Conservation (phyloP, 2,113 vertebrate species). For the Arenaria interpres region DNA sequence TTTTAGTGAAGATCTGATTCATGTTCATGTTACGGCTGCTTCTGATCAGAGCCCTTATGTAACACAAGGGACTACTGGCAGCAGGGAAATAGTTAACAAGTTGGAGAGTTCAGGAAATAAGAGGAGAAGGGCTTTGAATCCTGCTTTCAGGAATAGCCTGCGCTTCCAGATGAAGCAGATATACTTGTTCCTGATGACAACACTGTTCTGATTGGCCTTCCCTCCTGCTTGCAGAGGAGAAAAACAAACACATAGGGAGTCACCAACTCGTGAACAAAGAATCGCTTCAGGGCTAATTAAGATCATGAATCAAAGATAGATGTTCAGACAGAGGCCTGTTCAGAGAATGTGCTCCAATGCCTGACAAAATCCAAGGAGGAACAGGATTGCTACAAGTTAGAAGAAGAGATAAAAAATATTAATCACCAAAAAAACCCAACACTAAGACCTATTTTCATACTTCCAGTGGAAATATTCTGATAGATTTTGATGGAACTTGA, state of each 20-base stretch:
- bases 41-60: neutral
- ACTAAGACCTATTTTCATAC: neutral
- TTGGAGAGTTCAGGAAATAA: neutral
- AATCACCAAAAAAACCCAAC: neutral
- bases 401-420: neutral
- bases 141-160: neutral
- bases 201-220: neutral
- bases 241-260: neutral
- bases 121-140: neutral
- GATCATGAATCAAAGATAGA: neutral
- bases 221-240: neutral
- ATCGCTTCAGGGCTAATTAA: neutral
- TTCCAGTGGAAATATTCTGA: neutral
- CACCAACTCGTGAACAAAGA: neutral
- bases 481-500: slow-evolving; percentile 15
- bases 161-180: neutral
- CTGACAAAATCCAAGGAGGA: neutral
- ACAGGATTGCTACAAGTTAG: neutral
- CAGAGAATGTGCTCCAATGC: neutral
- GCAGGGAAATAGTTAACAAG: neutral
- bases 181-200: neutral
- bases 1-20: neutral
- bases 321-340: neutral
- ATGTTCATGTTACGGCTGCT: neutral
- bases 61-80: neutral